phyloP scores from a whole-genome alignment of 2,888 invertebrate genomes.

The Mesorhabditis spiculigera region DNA sequence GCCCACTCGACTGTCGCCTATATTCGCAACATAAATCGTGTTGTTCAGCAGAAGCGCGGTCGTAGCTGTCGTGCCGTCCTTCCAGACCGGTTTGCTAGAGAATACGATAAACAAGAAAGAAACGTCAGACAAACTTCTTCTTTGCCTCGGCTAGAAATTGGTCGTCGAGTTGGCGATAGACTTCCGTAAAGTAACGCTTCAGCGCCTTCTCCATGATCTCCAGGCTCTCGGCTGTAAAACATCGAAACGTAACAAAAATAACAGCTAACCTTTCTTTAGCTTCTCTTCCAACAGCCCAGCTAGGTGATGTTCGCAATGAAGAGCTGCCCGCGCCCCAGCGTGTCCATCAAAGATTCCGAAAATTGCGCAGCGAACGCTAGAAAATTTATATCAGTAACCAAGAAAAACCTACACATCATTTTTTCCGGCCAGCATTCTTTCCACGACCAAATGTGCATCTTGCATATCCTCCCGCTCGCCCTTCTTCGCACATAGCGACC shows the following conservation, averaged over 20 bases:
- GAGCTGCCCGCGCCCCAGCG: conserved; percentile 62
- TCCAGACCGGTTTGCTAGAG: conserved; percentile 64
- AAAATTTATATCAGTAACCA: conserved; percentile 8
- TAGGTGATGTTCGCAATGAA: conserved; percentile 58
- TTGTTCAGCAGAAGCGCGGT: conserved; percentile 62
- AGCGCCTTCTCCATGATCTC: conserved; percentile 60
- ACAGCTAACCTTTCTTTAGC: conserved; percentile 52
- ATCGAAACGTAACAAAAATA: conserved; percentile 13
- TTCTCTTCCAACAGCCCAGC: conserved; percentile 58
- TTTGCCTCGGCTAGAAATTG: conserved; percentile 62
- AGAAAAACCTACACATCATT: conserved; percentile 6
- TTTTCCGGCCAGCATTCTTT: conserved; percentile 49
- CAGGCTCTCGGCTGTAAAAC: conserved; percentile 26
- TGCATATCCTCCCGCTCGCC: conserved; percentile 66
- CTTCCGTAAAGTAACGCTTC: conserved; percentile 60
- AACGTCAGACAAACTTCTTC: conserved; percentile 57
- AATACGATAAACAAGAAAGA: background rate
- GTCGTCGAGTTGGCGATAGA: conserved; percentile 63
- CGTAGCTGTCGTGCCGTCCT: conserved; percentile 65
- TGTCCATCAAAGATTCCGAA: conserved; percentile 65
- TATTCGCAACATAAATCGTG: conserved; percentile 62
- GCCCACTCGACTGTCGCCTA: conserved; percentile 64
- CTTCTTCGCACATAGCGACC: conserved; percentile 41
- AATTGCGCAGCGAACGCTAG: conserved; percentile 54
- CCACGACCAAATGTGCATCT: conserved; percentile 61